Evolutionary conservation across 2,888 invertebrate species (phyloP), one percentile per base, ranked within the genome.

Genomic region (Leptarthrus brevirostris): DNA sequence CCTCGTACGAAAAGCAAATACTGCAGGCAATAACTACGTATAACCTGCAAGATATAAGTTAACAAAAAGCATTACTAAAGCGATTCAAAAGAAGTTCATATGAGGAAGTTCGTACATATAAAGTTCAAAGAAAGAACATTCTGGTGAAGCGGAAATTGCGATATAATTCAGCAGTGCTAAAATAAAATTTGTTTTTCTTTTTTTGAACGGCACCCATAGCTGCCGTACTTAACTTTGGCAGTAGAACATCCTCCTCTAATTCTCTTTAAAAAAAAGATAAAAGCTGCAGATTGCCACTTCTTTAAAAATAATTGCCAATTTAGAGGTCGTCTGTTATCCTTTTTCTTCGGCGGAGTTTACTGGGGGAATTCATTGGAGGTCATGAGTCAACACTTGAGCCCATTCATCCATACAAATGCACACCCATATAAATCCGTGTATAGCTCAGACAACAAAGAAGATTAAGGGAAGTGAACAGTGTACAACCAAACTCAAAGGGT

Each of bases 301-400:
- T 69, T 69, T 69, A 69, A 69, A 69, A 69, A 69, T 69, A 69
- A 69, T 69, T 69, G 69, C 69, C 69, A 69, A 69, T 69, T 69
- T 69, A 69, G 52, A 69, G 69, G 34, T 52, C 52, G 69, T 69
- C 52, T 69, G 69, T 69, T 69, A 69, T 69, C 34, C 69, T 24
- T 52, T 69, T 52, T 47, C 52, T 14, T 24, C 2, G n/a, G n/a
- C 16, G 49, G 49, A 52, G 30, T 52, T 69, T 69, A 20, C 49
- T n/a, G 34, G 47, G 34, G 22, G 52, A 69, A 20, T 69, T 30
- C 30, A 34, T 34, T 52, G 34, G 69, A 52, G 69, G 69, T 69
- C 69, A 69, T 69, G 69, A 69, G 69, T 69, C 52, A 69, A 64
- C 64, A 64, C 64, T 64, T 64, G 47, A 22, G 47, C 44, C 47